Percentiles rank a stretch among this genome's conserved stretches.
Conservation (phyloP, 2,888 invertebrate species). For the Entomobrya multifasciata region DNA sequence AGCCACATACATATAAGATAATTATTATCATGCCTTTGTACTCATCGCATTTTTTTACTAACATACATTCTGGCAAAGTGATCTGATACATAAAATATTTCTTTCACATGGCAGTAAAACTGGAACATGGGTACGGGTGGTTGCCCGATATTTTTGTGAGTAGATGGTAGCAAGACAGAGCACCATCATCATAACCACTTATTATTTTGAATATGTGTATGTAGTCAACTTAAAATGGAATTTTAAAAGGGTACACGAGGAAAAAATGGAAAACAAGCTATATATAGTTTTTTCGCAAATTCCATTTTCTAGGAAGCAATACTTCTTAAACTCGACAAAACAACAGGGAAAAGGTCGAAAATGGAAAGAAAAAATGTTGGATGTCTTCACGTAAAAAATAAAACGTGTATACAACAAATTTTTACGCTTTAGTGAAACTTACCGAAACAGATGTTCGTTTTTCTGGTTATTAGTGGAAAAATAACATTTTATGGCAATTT, state of each 20-base stretch:
- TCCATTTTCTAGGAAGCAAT: too few species aligned
- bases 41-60: not conserved
- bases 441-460: conserved; percentile 18
- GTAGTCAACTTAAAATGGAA: conserved; percentile 30
- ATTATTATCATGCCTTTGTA: conserved; percentile 12
- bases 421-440: conserved; percentile 15
- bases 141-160: too few species aligned
- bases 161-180: not conserved
- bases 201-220: not conserved
- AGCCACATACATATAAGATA: not conserved
- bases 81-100: too few species aligned
- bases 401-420: conserved; percentile 23
- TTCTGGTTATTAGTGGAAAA: not conserved
- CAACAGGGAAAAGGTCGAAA: not conserved
- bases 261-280: too few species aligned
- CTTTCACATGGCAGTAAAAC: too few species aligned
- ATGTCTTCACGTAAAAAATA: not conserved
- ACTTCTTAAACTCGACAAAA: too few species aligned
- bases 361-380: not conserved
- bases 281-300: too few species aligned
- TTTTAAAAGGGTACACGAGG: conserved; percentile 32
- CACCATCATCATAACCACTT: too few species aligned
- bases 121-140: not conserved
- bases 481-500: not conserved
- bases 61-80: conserved; percentile 1